Percentiles rank a stretch among this genome's conserved stretches.
These are phyloP conservation scores for Gandaritis pyraliata DNA, from an alignment of 2,888 invertebrate species.

Conservation along the genomic window DNA sequence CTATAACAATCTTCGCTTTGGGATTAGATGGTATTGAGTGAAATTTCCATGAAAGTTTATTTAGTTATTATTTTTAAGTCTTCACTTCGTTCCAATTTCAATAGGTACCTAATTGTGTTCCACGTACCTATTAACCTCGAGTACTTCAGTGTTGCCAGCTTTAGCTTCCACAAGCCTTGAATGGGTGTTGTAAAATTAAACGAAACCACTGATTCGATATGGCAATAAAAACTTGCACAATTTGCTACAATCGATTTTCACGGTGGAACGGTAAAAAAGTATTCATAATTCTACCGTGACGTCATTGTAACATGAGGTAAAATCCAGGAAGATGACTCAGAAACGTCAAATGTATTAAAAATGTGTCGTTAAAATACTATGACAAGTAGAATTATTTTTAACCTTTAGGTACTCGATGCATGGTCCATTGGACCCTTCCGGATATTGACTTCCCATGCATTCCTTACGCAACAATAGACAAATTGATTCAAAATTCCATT, in stretches of 20 bases:
- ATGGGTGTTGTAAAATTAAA: slow-evolving; percentile 40
- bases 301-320: slow-evolving; percentile 23
- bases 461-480: slow-evolving; percentile 50
- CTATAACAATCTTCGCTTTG: too few relatives aligned
- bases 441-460: slow-evolving; percentile 36
- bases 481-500: slow-evolving; percentile 56
- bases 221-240: slow-evolving; percentile 60
- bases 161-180: slow-evolving; percentile 15
- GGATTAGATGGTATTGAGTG: too few relatives aligned
- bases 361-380: too few relatives aligned
- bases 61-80: too few relatives aligned
- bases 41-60: too few relatives aligned
- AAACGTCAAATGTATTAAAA: not conserved
- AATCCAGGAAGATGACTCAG: slow-evolving; percentile 15
- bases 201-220: slow-evolving; percentile 55
- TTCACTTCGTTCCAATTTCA: too few relatives aligned
- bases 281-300: slow-evolving; percentile 45
- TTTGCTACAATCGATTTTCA: slow-evolving; percentile 65
- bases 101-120: too few relatives aligned
- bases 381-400: too few relatives aligned
- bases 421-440: slow-evolving; percentile 25
- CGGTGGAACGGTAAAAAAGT: slow-evolving; percentile 47
- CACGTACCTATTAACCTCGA: not conserved
- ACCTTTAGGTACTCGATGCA: not conserved
- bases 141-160: slow-evolving; percentile 13